These are phyloP conservation scores for Bibio marci DNA, from an alignment of 2,888 invertebrate species.

Conservation along the genomic window DNA sequence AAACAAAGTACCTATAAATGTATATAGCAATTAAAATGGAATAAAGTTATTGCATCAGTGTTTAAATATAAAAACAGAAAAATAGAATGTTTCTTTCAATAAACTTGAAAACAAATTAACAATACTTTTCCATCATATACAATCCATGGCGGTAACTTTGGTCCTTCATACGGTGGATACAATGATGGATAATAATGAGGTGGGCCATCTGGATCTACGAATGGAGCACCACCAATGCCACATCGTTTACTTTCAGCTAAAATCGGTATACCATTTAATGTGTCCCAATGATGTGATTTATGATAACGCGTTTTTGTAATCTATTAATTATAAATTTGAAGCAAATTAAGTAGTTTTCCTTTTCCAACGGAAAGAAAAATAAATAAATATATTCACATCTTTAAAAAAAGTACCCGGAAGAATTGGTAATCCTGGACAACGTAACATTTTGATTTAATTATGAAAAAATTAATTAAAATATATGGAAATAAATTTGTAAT, in stretches of 20 bases:
- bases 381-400: no score
- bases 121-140: slow-evolving; percentile 70
- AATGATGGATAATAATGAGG: slow-evolving; percentile 43
- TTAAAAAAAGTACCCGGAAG: slow-evolving; percentile 55
- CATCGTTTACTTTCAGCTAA: slow-evolving; percentile 42
- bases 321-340: slow-evolving; percentile 23
- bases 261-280: slow-evolving; percentile 39
- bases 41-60: no score
- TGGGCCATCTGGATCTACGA: slow-evolving; percentile 30
- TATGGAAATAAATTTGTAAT: no score
- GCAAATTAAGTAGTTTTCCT: no score
- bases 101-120: no score
- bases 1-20: slow-evolving; percentile 37
- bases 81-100: no score
- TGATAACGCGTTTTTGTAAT: slow-evolving; percentile 45
- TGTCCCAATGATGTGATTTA: slow-evolving; percentile 41
- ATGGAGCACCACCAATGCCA: slow-evolving; percentile 38
- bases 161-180: slow-evolving; percentile 57
- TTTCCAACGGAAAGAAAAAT: no score
- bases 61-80: no score
- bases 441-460: slow-evolving; percentile 25
- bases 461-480: not conserved
- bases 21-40: no score
- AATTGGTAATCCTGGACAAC: slow-evolving; percentile 50
- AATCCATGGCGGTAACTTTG: slow-evolving; percentile 68